Conservation (phyloP, 2,113 vertebrate species). For the Sminthopsis crassicaudata region DNA sequence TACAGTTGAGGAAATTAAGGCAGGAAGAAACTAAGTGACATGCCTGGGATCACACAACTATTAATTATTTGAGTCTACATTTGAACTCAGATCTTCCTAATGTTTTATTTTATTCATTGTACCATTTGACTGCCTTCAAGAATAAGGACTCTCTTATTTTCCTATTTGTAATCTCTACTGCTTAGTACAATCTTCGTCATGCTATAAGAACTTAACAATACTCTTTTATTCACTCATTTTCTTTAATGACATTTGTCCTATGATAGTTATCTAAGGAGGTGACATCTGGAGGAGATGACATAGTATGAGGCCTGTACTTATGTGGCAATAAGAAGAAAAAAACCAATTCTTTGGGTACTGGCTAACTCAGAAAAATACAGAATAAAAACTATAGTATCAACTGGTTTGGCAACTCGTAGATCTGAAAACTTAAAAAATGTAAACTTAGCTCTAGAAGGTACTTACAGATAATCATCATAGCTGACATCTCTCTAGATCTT, state of each 20-base stretch:
- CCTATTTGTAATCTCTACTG: background rate
- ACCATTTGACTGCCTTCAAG: background rate
- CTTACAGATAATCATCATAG: conserved; percentile 33
- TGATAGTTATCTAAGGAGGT: conserved; percentile 32
- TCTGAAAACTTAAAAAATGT: conserved; percentile 35
- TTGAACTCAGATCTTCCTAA: background rate
- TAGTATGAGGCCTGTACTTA: conserved; percentile 35
- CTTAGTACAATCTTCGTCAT: background rate
- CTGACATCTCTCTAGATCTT: background rate
- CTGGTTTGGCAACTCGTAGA: conserved; percentile 36
- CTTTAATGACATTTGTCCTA: conserved; percentile 25
- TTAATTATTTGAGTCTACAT: background rate
- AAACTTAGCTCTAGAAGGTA: conserved; percentile 20
- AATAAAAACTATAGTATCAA: conserved; percentile 32
- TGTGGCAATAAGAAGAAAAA: background rate
- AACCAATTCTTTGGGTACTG: background rate
- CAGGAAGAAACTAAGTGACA: background rate
- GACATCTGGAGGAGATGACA: conserved; percentile 27
- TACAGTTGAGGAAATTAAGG: background rate
- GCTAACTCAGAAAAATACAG: conserved; percentile 27
- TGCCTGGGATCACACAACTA: background rate
- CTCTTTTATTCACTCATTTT: conserved; percentile 27
- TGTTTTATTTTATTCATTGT: background rate
- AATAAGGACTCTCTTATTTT: background rate
- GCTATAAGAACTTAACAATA: background rate